Base-by-base conservation (phyloP, 2,888 invertebrate genomes). In the Amphipoea oculea region DNA sequence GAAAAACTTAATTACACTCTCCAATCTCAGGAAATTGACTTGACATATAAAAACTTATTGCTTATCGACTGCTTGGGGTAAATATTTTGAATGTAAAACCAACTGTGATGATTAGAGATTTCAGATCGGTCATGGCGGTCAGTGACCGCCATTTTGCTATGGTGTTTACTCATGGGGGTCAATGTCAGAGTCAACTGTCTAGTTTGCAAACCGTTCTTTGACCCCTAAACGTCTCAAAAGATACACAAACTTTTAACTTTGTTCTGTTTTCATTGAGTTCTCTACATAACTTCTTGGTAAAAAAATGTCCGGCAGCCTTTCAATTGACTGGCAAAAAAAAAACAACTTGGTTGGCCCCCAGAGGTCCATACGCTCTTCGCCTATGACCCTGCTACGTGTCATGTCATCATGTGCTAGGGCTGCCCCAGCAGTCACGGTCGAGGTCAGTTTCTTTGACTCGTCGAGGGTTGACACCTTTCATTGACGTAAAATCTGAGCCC, bases 1-100 rank as follows among this genome's bases (percentile, higher is more conserved):
- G 93, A 96, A 96, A 96, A 95, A 96, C 90, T 88, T 94, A 96
- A 96, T 96, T 96, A 96, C 92, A 92, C 93, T 91, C 90, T 94
- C 91, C 90, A 90, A 88, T 89, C 93, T 92, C 95, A 96, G 96
- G 96, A 96, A 96, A 95, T 95, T 93, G 92, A 85, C 48, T 90
- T 87, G 81, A 81, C 78, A 85, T 86, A 94, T 93, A 95, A 95
- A 94, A 87, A 78, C 67, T 81, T 80, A 81, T 78, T 84, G 82
- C 65, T 83, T 69, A 77, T 86, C 76, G 79, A 86, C 75, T 48
- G 77, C 29, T 77, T 73, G 54, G 74, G 11, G 17, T 51, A 11
- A 67, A 88, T 86, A 81, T 88, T 85, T 68, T 48, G 48, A 36
- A 73, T 68, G 62, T 20, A 6, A 14, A 66, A 48, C 36, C 60